A percentile compares a stretch with the other conserved stretches of the same genome.
phyloP scores from a whole-genome alignment of 2,888 invertebrate species.

The Esperia sulphurella region DNA sequence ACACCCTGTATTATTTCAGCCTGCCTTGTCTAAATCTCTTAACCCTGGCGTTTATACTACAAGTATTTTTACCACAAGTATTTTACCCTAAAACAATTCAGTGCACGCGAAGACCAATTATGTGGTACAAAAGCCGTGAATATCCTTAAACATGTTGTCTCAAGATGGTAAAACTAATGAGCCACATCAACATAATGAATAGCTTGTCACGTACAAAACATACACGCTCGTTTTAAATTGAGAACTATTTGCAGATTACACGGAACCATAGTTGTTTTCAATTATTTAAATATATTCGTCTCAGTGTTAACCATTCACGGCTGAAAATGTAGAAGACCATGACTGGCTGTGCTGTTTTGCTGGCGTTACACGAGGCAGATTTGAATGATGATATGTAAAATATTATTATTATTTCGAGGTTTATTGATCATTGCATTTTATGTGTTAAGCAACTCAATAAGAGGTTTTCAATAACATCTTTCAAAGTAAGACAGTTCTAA shows the following conservation, averaged over 20 bases:
- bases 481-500: too few relatives aligned
- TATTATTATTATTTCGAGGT: too few relatives aligned
- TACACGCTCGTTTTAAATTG: slow-evolving; percentile 26
- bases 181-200: slow-evolving; percentile 14
- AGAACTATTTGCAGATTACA: slow-evolving; percentile 30
- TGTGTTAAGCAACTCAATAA: too few relatives aligned
- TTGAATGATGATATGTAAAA: not conserved
- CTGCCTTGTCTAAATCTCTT: too few relatives aligned
- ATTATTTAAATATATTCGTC: slow-evolving; percentile 41
- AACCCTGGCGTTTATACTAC: too few relatives aligned
- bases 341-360: slow-evolving; percentile 3
- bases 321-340: slow-evolving; percentile 9
- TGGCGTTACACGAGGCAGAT: not conserved
- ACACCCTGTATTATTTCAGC: too few relatives aligned
- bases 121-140: not conserved
- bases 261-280: slow-evolving; percentile 17
- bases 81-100: too few relatives aligned
- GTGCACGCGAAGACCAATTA: not conserved
- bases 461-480: too few relatives aligned
- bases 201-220: slow-evolving; percentile 15
- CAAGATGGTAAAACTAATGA: slow-evolving; percentile 12
- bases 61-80: too few relatives aligned
- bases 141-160: slow-evolving; percentile 3
- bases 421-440: too few relatives aligned
- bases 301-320: slow-evolving; percentile 18